phyloP scores from a whole-genome alignment of 2,888 invertebrate genomes.

The Mesoligia furuncula region DNA sequence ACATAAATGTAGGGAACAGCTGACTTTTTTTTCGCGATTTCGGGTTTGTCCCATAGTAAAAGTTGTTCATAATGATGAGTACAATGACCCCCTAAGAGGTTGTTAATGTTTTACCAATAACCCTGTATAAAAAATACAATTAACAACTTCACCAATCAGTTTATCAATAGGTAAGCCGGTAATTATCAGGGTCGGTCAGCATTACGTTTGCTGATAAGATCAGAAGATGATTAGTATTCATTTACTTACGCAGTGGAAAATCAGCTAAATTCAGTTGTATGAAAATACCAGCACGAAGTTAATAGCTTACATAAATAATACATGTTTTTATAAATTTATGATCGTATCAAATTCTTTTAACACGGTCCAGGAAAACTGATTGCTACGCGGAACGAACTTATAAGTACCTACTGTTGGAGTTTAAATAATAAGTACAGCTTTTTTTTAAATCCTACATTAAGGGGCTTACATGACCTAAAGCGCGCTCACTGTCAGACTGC shows the following conservation, averaged over 20 bases:
- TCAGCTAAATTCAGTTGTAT: neutral
- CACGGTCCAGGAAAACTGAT: slow-evolving; percentile 12
- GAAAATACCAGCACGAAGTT: neutral
- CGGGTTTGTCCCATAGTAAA: too few relatives aligned
- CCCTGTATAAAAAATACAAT: too few relatives aligned
- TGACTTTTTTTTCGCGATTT: too few relatives aligned
- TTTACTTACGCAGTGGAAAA: slow-evolving; percentile 12
- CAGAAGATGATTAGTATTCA: slow-evolving; percentile 16
- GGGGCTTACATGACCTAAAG: too few relatives aligned
- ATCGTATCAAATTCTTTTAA: slow-evolving; percentile 19
- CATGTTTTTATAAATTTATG: slow-evolving; percentile 11
- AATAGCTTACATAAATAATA: neutral
- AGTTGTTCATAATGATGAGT: too few relatives aligned
- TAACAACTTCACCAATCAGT: neutral
- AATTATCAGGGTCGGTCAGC: neutral
- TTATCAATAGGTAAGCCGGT: neutral
- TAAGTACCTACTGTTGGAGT: too few relatives aligned
- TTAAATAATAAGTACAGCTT: too few relatives aligned
- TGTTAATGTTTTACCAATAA: too few relatives aligned
- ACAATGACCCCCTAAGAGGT: too few relatives aligned
- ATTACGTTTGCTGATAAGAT: slow-evolving; percentile 18
- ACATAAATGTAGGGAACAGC: too few relatives aligned
- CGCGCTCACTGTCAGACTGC: too few relatives aligned
- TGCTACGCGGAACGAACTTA: neutral
- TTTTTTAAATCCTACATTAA: too few relatives aligned